Base-by-base conservation (phyloP, 2,888 invertebrate species). In the Sarcophaga rosellei region DNA sequence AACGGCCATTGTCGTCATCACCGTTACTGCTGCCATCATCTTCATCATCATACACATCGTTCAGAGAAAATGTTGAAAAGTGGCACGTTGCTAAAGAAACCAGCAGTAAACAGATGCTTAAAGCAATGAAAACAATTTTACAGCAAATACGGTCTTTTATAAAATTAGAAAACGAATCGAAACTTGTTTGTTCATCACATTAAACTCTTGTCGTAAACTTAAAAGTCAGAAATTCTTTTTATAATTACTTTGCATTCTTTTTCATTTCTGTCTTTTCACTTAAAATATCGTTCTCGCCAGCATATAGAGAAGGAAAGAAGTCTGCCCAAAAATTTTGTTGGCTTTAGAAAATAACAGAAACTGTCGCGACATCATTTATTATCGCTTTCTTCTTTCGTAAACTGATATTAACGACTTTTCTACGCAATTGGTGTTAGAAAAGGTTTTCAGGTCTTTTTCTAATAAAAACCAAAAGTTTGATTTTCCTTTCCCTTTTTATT, bases 361-460 rank as follows among this genome's bases (percentile, higher is more conserved):
- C 90, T 92, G 91, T 91, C 91, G 91, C 92, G 91, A 90, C 91
- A 91, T 90, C 92, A 91, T 91, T 91, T 91, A 92, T 91, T 91
- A 91, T 90, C 89, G 90, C 85, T 87, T 82, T 80, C 81, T 82
- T 80, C 53, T 5, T 17, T 17, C 1, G 82, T 78, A 85, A 87
- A 88, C 87, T 83, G 85, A 86, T 87, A 87, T 87, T 87, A 88
- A 88, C 86, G 88, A 87, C 87, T 84, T 86, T 86, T 21, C 73
- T 70, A 75, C 81, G 74, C 86, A 84, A 53, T 84, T 86, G 81
- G 81, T 84, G 78, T 81, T 86, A 84, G 61, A 73, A 86, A 81
- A 78, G 74, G 74, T 86, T 80, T 75, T 59, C 25, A 11, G 47
- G 17, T 65, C 44, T 23, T 57, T 65, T 83, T 25, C 35, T 70